These are phyloP conservation scores for Amblyornis subalaris DNA, from an alignment of 2,113 vertebrate species.

Conservation along the genomic window DNA sequence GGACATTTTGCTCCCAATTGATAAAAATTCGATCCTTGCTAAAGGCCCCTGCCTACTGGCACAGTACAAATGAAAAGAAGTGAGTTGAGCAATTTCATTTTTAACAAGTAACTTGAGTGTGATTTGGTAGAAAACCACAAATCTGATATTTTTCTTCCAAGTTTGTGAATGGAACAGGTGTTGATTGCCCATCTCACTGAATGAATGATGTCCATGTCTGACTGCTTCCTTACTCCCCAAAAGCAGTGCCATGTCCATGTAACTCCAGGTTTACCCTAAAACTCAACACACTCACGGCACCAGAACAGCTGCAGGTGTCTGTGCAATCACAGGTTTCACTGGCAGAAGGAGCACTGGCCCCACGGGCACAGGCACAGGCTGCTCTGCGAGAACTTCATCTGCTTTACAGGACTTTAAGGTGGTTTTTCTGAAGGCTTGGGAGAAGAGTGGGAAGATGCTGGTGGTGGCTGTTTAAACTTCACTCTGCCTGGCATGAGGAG, in stretches of 20 bases:
- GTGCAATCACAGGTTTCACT: background rate
- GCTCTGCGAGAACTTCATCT: background rate
- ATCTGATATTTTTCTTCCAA: background rate
- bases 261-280: background rate
- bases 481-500: background rate
- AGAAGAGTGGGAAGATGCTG: background rate
- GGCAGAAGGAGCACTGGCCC: background rate
- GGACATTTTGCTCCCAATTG: background rate
- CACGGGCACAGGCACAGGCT: accelerated
- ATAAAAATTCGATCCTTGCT: background rate
- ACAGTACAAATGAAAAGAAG: background rate
- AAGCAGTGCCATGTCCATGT: background rate
- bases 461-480: accelerated
- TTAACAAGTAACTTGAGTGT: background rate
- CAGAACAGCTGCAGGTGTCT: accelerated
- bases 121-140: background rate
- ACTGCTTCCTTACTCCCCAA: background rate
- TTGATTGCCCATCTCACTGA: background rate
- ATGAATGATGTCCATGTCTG: background rate
- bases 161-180: background rate
- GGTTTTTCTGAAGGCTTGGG: background rate
- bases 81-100: background rate
- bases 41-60: accelerated
- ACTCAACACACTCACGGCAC: accelerated
- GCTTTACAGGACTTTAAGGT: accelerated